These are phyloP conservation scores for Andrena chrysosceles DNA, from an alignment of 2,888 invertebrate genomes.

Conservation along the genomic window DNA sequence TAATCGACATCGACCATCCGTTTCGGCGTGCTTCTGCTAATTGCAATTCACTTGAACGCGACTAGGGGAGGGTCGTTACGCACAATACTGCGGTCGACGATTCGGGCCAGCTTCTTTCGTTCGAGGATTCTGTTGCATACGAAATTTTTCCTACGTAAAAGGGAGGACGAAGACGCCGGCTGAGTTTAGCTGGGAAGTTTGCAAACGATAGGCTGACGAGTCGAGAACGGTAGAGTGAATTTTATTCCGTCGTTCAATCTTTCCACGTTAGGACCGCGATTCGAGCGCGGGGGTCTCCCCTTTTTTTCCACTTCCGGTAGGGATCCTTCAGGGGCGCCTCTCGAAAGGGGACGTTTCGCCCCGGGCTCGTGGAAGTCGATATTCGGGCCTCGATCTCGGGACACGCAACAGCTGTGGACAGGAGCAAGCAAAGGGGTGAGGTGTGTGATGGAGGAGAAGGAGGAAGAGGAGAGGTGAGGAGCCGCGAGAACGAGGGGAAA, in stretches of 20 bases:
- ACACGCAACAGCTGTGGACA: neutral
- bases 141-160: neutral
- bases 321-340: conserved; percentile 4
- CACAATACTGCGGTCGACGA: neutral
- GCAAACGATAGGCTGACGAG: neutral
- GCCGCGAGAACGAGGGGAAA: conserved; percentile 16
- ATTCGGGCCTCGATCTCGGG: neutral
- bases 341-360: neutral
- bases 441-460: neutral
- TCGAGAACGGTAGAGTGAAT: neutral
- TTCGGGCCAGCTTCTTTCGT: neutral
- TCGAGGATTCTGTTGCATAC: neutral
- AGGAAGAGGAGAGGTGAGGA: conserved; percentile 5
- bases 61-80: conserved; percentile 4
- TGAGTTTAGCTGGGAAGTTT: neutral
- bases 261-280: conserved; percentile 1
- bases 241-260: neutral
- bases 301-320: conserved; percentile 18
- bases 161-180: too few species aligned
- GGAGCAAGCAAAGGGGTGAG: neutral
- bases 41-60: neutral
- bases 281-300: conserved; percentile 3
- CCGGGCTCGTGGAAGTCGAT: neutral
- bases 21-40: neutral
- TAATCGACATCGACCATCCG: too few species aligned